Base-by-base conservation (phyloP, 2,888 invertebrate genomes). In the Lasiommata megera region DNA sequence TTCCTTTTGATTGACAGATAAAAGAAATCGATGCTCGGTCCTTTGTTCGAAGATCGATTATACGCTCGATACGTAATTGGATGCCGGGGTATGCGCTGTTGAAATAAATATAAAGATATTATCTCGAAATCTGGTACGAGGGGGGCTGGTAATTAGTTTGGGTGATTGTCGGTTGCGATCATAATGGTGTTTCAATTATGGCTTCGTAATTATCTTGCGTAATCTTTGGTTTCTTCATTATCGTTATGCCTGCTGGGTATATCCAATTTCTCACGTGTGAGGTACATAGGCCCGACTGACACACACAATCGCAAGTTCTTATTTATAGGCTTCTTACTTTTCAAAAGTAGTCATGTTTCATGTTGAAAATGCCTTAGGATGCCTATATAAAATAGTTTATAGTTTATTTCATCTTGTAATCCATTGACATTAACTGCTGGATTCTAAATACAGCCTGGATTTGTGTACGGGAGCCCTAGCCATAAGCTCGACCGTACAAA, bases 1-100 rank as follows among this genome's bases (percentile, higher is more conserved):
- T 74, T 71, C 76, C 69, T 65, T 76, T 82, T 85, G 84, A 85
- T 81, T 85, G 84, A 84, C 85, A 76, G 79, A 83, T 84, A 82
- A 84, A 85, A 84, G 82, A 84, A 83, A 71, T 73, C 78, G 74
- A 73, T 74, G 77, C 75, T 70, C 73, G 74, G 75, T 67, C 70
- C 79, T 78, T 82, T 81, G 82, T 82, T 73, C 72, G 70, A 72
- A 69, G 71, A 77, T 81, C 78, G 82, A 83, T 84, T 83, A 82
- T 79, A 76, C 65, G 72, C 73, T 66, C 67, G 67, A 71, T 78
- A 62, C 60, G 76, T 83, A 84, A 84, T 84, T 84, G 82, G 80
- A 78, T 76, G 74, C 63, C 60, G 60, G 61, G 54, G 69, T 64
- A 64, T 62, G 61, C 63, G 62, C 62, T 67, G 68, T 67, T 64